phyloP scores from a whole-genome alignment of 2,797 vertebrate species.

The Macroramphosus scolopax region DNA sequence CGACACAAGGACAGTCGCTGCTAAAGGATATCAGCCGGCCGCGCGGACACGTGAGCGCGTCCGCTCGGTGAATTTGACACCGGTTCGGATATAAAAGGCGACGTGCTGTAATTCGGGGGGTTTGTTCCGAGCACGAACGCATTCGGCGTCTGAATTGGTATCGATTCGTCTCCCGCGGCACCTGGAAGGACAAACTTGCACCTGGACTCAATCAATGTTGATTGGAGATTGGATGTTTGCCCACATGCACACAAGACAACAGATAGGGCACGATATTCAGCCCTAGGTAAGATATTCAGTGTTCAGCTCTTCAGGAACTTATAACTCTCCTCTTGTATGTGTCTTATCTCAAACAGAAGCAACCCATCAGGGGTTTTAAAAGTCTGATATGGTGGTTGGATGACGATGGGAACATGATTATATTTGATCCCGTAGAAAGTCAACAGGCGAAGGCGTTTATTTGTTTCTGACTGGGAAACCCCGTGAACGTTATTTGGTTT shows the following conservation, averaged over 20 bases:
- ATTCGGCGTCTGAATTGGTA: conserved; percentile 51
- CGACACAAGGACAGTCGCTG: too few species aligned
- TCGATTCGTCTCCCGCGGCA: conserved; percentile 49
- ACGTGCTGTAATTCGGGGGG: conserved; percentile 43
- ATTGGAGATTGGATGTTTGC: conserved; percentile 69
- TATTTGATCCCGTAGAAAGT: too few species aligned
- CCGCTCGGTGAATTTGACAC: conserved; percentile 33
- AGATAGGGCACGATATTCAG: conserved; percentile 55
- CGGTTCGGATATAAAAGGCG: conserved; percentile 13
- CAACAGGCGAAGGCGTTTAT: too few species aligned
- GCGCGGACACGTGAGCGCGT: conserved; percentile 22
- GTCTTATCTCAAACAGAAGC: too few species aligned
- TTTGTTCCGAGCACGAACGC: conserved; percentile 34
- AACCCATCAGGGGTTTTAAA: too few species aligned
- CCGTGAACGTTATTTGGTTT: too few species aligned
- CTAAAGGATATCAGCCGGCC: too few species aligned
- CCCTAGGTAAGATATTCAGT: too few species aligned
- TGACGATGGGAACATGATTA: too few species aligned
- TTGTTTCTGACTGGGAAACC: too few species aligned
- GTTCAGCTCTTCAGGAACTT: conserved; percentile 2
- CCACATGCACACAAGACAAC: conserved; percentile 57
- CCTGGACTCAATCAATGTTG: conserved; percentile 72
- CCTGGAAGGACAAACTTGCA: conserved; percentile 74
- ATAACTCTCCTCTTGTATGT: too few species aligned
- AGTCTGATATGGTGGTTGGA: too few species aligned